These are phyloP conservation scores for Sapajus apella DNA, from an alignment of 2,113 vertebrate species.

Conservation along the genomic window DNA sequence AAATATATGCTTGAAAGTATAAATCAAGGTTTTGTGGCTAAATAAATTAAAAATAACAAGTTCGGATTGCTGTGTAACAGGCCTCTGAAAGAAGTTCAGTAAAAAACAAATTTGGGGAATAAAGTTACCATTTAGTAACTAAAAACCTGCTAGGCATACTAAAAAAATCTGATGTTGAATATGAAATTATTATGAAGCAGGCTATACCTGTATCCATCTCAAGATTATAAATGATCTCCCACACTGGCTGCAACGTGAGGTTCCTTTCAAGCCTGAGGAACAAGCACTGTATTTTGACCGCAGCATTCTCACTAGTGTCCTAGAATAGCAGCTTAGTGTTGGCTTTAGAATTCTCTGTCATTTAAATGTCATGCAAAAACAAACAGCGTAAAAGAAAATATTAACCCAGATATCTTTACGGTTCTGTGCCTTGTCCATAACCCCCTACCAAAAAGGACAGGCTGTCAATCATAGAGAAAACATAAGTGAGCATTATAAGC, in stretches of 20 bases:
- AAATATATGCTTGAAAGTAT: slow-evolving; percentile 36
- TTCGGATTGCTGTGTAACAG: not conserved
- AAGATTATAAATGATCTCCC: not conserved
- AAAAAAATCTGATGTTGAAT: not conserved
- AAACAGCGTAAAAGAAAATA: not conserved
- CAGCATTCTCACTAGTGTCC: not conserved
- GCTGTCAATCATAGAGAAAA: not conserved
- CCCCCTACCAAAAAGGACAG: not conserved
- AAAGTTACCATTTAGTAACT: slow-evolving; percentile 12
- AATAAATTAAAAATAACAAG: slow-evolving; percentile 23
- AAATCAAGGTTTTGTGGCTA: slow-evolving; percentile 30
- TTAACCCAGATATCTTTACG: not conserved
- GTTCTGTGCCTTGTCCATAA: not conserved
- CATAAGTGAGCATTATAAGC: not conserved
- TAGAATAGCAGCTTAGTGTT: not conserved
- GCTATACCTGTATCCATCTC: not conserved
- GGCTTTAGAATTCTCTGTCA: not conserved
- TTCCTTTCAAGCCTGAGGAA: slow-evolving; percentile 37
- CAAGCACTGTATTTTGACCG: not conserved
- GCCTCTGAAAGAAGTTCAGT: not conserved
- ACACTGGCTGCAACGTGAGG: not conserved
- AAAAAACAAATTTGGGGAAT: not conserved
- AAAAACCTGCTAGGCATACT: not conserved
- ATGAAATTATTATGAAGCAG: not conserved
- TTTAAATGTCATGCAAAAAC: not conserved